These are phyloP conservation scores for Netelia fuscicornis DNA, from an alignment of 2,888 invertebrate genomes.

Conservation along the genomic window DNA sequence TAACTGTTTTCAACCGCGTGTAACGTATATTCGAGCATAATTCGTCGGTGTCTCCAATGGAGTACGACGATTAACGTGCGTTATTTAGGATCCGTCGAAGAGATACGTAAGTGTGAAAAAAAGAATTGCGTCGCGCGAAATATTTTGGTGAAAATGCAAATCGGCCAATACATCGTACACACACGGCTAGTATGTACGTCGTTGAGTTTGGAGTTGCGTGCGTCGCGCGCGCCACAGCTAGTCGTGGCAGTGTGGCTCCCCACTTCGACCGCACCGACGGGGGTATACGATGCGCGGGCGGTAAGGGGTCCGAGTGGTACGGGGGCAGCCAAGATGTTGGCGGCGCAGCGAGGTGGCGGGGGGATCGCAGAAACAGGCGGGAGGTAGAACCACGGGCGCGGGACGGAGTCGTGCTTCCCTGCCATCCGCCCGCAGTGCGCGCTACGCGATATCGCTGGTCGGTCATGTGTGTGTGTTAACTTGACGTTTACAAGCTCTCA, in stretches of 20 bases:
- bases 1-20: not conserved
- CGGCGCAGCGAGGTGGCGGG: constrained; percentile 49
- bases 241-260: constrained; percentile 55
- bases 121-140: not conserved
- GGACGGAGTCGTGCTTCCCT: constrained; percentile 79
- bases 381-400: constrained; percentile 72
- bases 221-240: constrained; percentile 59
- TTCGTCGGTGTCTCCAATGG: not conserved
- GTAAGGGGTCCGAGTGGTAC: constrained; percentile 48
- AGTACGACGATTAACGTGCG: too few relatives aligned
- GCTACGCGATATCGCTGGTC: constrained; percentile 83
- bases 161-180: not conserved
- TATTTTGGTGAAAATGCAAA: not conserved
- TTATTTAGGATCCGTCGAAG: too few relatives aligned
- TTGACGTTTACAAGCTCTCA: constrained; percentile 74
- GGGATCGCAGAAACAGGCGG: constrained; percentile 63
- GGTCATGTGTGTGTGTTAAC: constrained; percentile 82
- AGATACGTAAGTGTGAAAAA: too few relatives aligned
- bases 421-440: constrained; percentile 82
- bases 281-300: constrained; percentile 59
- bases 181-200: constrained; percentile 15
- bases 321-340: constrained; percentile 63
- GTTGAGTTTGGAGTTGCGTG: constrained; percentile 62
- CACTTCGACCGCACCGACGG: constrained; percentile 51
- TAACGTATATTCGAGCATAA: not conserved